Conservation (phyloP, 1,140 invertebrate genomes). For the Pomacea maculata region DNA sequence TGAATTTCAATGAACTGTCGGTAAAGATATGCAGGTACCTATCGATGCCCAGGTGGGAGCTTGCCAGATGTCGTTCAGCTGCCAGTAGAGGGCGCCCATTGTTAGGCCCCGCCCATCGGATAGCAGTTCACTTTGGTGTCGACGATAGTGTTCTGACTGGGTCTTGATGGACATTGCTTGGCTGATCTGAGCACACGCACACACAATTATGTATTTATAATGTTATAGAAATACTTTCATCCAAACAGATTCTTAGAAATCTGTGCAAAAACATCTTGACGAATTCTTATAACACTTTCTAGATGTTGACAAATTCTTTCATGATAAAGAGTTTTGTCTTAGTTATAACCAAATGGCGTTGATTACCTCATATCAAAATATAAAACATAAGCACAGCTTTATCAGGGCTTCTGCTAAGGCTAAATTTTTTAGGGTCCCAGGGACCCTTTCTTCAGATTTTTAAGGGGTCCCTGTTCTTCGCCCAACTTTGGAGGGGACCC, state of each 20-base stretch:
- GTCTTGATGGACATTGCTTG: constrained; percentile 88
- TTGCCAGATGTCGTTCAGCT: constrained; percentile 98
- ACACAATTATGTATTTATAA: not conserved
- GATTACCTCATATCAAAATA: too few species aligned
- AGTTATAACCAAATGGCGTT: too few species aligned
- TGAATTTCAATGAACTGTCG: too few species aligned
- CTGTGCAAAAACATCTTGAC: not conserved
- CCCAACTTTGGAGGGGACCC: too few species aligned
- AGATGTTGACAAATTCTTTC: not conserved
- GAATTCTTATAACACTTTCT: not conserved
- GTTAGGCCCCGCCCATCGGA: constrained; percentile 64
- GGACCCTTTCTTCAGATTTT: too few species aligned
- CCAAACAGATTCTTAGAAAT: not conserved
- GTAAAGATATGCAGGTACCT: constrained; percentile 37
- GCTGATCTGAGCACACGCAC: constrained; percentile 72
- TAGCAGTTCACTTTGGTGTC: constrained; percentile 67
- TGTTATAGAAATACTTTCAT: not conserved
- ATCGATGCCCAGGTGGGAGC: constrained; percentile 86
- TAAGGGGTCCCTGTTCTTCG: too few species aligned
- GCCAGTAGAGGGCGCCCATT: constrained; percentile 99
- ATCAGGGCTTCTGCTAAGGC: too few species aligned
- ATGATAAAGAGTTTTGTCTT: not conserved
- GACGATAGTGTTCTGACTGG: constrained; percentile 89
- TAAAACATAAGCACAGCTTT: too few species aligned
- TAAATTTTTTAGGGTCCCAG: too few species aligned